Evolutionary conservation across 92 coral and sea anemone genomes (phyloP).

Genomic region (Plumapathes pennacea): DNA sequence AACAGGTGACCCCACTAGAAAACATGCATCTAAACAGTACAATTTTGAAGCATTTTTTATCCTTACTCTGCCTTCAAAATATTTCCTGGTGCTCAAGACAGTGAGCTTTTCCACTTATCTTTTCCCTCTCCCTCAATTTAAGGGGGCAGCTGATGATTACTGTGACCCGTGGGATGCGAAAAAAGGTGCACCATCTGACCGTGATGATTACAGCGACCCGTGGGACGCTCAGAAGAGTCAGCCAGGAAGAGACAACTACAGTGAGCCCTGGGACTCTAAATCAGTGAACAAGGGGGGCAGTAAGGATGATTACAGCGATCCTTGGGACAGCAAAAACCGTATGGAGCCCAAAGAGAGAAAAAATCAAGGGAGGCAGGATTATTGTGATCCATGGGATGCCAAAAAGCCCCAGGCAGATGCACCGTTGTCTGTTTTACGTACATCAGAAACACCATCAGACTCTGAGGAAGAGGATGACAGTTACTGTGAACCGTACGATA

Average conservation of each 20-base stretch:
- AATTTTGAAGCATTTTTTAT: too few relatives aligned
- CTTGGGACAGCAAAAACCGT: conserved; percentile 72
- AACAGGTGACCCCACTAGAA: too few relatives aligned
- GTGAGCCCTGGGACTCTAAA: conserved; percentile 68
- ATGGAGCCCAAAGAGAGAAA: conserved; percentile 9
- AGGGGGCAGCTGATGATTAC: conserved; percentile 27
- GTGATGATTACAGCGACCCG: conserved; percentile 81
- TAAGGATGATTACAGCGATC: conserved; percentile 88
- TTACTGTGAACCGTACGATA: conserved; percentile 82
- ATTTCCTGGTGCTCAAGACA: too few relatives aligned
- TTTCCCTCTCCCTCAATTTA: too few relatives aligned
- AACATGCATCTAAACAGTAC: too few relatives aligned
- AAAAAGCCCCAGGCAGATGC: too few relatives aligned
- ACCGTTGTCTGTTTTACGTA: too few relatives aligned
- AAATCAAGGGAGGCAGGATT: conserved; percentile 65
- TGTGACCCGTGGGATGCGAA: conserved; percentile 57
- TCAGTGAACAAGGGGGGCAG: conserved; percentile 19
- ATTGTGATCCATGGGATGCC: conserved; percentile 60
- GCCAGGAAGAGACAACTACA: conserved; percentile 42
- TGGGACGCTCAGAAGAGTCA: conserved; percentile 60
- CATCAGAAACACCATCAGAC: too few relatives aligned
- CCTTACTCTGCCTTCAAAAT: too few relatives aligned
- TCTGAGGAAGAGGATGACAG: conserved; percentile 76
- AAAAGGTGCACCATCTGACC: conserved; percentile 19
- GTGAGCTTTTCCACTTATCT: too few relatives aligned